Conservation (phyloP, 2,113 vertebrate genomes). For the Mesocricetus auratus region DNA sequence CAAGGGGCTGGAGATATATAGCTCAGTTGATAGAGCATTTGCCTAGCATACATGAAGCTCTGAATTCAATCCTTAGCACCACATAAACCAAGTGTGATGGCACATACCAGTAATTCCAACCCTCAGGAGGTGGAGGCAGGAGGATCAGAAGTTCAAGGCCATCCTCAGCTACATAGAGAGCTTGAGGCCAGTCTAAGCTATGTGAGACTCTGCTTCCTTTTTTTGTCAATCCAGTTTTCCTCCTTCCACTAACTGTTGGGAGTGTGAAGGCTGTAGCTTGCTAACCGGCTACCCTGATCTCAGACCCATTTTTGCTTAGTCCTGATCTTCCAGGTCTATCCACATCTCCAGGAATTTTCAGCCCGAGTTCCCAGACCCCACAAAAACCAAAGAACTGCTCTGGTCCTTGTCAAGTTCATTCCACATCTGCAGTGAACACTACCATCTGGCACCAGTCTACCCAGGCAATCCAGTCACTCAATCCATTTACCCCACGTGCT, state of each 20-base stretch:
- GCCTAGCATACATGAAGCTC: not conserved
- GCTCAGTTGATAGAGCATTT: not conserved
- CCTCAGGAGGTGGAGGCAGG: not conserved
- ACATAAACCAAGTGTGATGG: not conserved
- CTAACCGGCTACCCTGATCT: not conserved
- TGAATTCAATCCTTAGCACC: not conserved
- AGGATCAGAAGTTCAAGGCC: not conserved
- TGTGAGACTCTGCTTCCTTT: not conserved
- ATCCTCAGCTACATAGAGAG: not conserved
- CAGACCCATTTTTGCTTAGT: not conserved
- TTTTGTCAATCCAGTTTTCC: not conserved
- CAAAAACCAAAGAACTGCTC: slow-evolving; percentile 31
- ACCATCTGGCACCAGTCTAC: not conserved
- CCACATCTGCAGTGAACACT: not conserved
- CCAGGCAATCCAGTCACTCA: not conserved
- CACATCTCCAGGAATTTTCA: not conserved
- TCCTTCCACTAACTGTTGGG: not conserved
- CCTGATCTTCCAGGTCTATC: not conserved
- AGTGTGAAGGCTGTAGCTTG: not conserved
- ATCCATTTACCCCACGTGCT: not conserved
- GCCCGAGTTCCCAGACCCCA: not conserved
- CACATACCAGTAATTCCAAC: not conserved
- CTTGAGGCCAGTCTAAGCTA: not conserved
- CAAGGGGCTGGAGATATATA: not conserved
- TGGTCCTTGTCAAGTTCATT: not conserved